Percentiles rank a stretch among this genome's conserved stretches.
Evolutionary conservation across 2,113 vertebrate species (phyloP).

Genomic region (Martes martes): DNA sequence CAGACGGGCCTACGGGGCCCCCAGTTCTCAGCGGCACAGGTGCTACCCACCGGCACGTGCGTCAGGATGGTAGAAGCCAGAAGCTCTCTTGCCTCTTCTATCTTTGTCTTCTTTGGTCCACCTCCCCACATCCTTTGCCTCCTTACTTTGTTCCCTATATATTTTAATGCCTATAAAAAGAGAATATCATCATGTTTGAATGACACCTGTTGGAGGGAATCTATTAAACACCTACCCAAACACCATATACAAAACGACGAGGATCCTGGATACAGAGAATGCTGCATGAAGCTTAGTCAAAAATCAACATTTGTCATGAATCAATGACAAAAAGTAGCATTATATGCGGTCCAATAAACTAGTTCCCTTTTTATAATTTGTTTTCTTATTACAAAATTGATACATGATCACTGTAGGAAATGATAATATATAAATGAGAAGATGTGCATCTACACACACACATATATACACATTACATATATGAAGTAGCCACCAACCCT

Average conservation of each 20-base stretch:
- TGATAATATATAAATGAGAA: background rate
- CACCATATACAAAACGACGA: background rate
- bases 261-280: background rate
- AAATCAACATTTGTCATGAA: background rate
- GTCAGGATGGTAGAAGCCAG: constrained; percentile 96
- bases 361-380: background rate
- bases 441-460: background rate
- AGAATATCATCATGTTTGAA: constrained; percentile 26
- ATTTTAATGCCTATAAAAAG: constrained; percentile 90
- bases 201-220: background rate
- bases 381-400: constrained; percentile 23
- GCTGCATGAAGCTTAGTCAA: background rate
- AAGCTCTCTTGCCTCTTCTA: constrained; percentile 98
- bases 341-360: background rate
- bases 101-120: constrained; percentile 97
- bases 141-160: constrained; percentile 97
- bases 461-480: background rate
- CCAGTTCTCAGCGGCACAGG: background rate
- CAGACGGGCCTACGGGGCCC: background rate
- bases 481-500: background rate
- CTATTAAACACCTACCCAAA: background rate
- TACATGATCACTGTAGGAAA: background rate
- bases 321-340: background rate
- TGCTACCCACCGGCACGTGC: constrained; percentile 90
- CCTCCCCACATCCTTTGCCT: constrained; percentile 98